Evolutionary conservation across 2,888 invertebrate genomes (phyloP).

Genomic region (Aleiodes leptofemur): DNA sequence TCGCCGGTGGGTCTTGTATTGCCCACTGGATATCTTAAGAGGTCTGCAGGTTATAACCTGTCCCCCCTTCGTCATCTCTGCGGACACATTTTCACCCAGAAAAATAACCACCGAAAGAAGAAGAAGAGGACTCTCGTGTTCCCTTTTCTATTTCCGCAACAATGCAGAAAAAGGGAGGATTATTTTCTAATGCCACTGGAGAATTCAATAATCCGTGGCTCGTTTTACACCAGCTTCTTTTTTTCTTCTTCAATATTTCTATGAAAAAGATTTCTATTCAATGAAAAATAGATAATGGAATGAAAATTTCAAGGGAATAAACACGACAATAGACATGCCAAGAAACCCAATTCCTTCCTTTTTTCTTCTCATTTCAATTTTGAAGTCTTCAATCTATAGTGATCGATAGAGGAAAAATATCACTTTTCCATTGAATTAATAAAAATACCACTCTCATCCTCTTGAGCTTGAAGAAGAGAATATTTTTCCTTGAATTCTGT

Average conservation of each 20-base stretch:
- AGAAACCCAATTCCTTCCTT: too few relatives aligned
- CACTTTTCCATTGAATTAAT: too few relatives aligned
- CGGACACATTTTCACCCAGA: constrained; percentile 26
- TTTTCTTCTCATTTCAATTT: too few relatives aligned
- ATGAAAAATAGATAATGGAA: constrained; percentile 12
- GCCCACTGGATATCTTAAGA: constrained; percentile 23
- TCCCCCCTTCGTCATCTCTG: constrained; percentile 19
- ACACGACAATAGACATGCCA: neutral
- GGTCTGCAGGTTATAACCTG: constrained; percentile 22
- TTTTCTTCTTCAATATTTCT: neutral
- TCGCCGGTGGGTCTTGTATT: constrained; percentile 17
- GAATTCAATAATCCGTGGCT: constrained; percentile 38
- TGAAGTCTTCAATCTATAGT: too few relatives aligned
- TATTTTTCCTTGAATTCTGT: too few relatives aligned
- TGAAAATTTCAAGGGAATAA: constrained; percentile 22
- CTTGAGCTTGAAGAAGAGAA: too few relatives aligned
- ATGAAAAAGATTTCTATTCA: neutral
- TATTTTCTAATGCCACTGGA: constrained; percentile 35
- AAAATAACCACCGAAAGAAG: neutral
- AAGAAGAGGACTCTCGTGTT: neutral
- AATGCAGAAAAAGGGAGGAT: constrained; percentile 28
- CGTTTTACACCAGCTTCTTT: constrained; percentile 35
- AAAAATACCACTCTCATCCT: too few relatives aligned
- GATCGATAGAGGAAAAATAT: too few relatives aligned
- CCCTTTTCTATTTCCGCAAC: constrained; percentile 46